Conservation (phyloP, 2,113 vertebrate species). For the Syrmaticus mikado region DNA sequence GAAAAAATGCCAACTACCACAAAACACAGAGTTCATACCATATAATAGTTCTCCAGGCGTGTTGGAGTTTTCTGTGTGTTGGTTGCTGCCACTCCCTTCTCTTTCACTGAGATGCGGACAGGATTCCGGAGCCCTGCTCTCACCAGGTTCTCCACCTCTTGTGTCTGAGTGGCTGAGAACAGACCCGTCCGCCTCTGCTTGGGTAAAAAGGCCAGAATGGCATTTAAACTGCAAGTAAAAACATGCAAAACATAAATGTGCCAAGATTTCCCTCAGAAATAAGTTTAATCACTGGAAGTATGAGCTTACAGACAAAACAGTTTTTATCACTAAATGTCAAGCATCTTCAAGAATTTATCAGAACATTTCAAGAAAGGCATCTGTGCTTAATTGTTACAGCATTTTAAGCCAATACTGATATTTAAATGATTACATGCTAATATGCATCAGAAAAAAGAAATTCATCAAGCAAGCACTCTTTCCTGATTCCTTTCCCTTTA, state of each 20-base stretch:
- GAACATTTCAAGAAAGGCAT: background rate
- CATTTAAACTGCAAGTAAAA: slow-evolving; percentile 84
- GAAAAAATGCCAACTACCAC: rapidly evolving
- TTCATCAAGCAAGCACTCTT: background rate
- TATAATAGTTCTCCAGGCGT: slow-evolving; percentile 91
- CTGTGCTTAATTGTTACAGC: background rate
- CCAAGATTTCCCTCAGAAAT: background rate
- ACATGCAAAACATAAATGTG: background rate
- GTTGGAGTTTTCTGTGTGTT: slow-evolving; percentile 89
- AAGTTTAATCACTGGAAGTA: background rate
- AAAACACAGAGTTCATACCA: slow-evolving; percentile 69
- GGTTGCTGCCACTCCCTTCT: slow-evolving; percentile 88
- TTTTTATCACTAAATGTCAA: background rate
- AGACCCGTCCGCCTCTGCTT: slow-evolving; percentile 96
- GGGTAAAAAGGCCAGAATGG: slow-evolving; percentile 89
- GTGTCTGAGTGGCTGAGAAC: slow-evolving; percentile 97
- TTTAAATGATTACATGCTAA: background rate
- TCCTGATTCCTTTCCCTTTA: background rate
- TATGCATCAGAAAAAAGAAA: background rate
- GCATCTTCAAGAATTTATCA: background rate
- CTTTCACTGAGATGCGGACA: slow-evolving; percentile 92
- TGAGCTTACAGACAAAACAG: background rate
- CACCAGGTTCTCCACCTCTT: slow-evolving; percentile 96
- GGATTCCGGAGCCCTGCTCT: slow-evolving; percentile 94
- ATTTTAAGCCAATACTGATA: background rate